Percentiles rank a stretch among this genome's conserved stretches.
phyloP scores from a whole-genome alignment of 2,113 vertebrate species.

The Mionectes macconnelli region DNA sequence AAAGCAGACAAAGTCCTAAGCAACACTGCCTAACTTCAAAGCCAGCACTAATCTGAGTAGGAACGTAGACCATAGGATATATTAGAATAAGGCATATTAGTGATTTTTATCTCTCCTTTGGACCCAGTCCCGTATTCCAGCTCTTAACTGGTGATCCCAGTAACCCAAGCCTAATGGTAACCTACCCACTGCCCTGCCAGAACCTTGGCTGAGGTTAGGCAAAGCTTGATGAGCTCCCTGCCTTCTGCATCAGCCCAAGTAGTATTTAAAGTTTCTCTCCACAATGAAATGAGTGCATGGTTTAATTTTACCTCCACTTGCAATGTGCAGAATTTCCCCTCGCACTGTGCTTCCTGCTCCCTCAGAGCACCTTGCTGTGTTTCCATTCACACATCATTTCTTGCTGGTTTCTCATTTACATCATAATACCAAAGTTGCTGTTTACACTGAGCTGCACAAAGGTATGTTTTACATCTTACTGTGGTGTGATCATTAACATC shows the following conservation, averaged over 20 bases:
- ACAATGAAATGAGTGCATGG: neutral
- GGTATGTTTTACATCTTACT: slow-evolving; percentile 66
- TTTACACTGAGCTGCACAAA: slow-evolving; percentile 65
- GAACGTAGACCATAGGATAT: neutral
- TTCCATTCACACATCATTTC: slow-evolving; percentile 67
- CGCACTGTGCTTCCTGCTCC: neutral
- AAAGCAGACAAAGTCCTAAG: neutral
- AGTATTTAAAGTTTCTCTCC: neutral
- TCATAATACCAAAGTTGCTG: slow-evolving; percentile 62
- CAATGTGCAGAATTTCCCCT: slow-evolving; percentile 1
- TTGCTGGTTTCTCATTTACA: slow-evolving; percentile 71
- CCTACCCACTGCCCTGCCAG: neutral
- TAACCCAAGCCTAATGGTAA: neutral
- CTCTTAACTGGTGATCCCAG: neutral
- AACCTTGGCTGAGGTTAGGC: neutral
- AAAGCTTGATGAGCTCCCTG: neutral
- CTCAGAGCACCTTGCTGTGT: slow-evolving; percentile 51
- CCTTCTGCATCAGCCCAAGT: neutral
- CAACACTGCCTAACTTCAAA: neutral
- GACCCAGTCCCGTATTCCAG: neutral
- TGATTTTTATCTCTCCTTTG: neutral
- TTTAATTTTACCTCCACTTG: slow-evolving; percentile 1
- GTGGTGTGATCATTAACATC: slow-evolving; percentile 68
- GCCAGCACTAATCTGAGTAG: neutral
- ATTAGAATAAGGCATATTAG: neutral